A percentile compares a stretch with the other conserved stretches of the same genome.
These are phyloP conservation scores for Microtus ochrogaster DNA, from an alignment of 2,113 vertebrate species.

Conservation along the genomic window DNA sequence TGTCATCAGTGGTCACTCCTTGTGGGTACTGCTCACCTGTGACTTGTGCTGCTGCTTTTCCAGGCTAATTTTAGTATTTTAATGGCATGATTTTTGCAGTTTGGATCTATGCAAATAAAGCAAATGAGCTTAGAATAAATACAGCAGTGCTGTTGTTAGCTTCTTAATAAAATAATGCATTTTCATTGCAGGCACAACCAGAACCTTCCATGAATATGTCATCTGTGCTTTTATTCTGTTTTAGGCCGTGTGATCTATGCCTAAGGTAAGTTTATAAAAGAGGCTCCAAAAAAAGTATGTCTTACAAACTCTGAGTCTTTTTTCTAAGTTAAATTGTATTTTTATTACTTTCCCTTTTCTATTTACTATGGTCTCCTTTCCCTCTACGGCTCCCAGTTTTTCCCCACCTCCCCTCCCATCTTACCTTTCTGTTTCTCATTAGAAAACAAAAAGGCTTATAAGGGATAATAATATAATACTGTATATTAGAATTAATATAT, in stretches of 20 bases:
- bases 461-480: neutral
- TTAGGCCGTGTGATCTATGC: neutral
- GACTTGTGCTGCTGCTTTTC: neutral
- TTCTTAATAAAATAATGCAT: neutral
- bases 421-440: neutral
- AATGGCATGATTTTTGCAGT: neutral
- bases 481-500: neutral
- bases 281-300: neutral
- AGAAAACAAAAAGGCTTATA: neutral
- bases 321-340: conserved; percentile 30
- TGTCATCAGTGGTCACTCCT: neutral
- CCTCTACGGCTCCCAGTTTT: neutral
- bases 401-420: neutral
- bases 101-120: neutral
- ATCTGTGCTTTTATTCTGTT: neutral
- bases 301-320: neutral
- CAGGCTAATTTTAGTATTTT: neutral
- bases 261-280: conserved; percentile 18
- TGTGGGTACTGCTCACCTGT: neutral
- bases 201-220: neutral
- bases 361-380: neutral
- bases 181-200: neutral
- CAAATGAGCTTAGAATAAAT: conserved; percentile 40
- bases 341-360: neutral
- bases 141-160: neutral